These are phyloP conservation scores for Stratiolaelaps scimitus DNA, from an alignment of 1,140 invertebrate species.

Conservation along the genomic window DNA sequence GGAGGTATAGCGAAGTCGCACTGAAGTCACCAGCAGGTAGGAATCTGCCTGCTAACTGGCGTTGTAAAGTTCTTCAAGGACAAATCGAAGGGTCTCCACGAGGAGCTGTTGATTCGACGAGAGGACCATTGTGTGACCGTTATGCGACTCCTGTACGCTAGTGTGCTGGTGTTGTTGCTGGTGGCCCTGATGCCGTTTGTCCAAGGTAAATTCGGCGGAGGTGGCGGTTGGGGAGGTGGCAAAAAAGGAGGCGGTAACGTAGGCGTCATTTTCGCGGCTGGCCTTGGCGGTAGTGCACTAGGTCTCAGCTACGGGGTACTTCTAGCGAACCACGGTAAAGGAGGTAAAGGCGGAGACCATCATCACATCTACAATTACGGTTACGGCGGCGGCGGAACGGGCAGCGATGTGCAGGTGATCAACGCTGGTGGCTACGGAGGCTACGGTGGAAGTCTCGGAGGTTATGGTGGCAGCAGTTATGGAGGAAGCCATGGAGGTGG, in stretches of 20 bases:
- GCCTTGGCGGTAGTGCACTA: slow-evolving; percentile 11
- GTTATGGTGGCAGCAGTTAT: neutral
- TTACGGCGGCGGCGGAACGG: neutral
- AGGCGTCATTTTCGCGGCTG: slow-evolving; percentile 7
- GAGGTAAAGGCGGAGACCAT: slow-evolving; percentile 2
- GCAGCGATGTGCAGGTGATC: slow-evolving; percentile 18
- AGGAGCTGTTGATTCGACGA: too few relatives aligned
- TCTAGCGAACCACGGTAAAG: neutral
- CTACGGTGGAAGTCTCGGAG: slow-evolving; percentile 4
- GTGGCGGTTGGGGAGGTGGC: neutral
- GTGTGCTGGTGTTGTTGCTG: too few relatives aligned
- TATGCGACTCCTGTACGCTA: too few relatives aligned
- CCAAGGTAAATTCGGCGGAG: too few relatives aligned
- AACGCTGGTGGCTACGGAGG: slow-evolving; percentile 5
- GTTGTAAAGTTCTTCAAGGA: too few relatives aligned
- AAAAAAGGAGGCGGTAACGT: slow-evolving; percentile 17
- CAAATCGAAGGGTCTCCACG: too few relatives aligned
- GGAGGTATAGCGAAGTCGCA: too few relatives aligned
- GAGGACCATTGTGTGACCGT: too few relatives aligned
- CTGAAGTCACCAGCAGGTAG: too few relatives aligned
- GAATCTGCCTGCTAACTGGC: too few relatives aligned
- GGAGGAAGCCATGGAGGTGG: too few relatives aligned
- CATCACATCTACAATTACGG: slow-evolving; percentile 28
- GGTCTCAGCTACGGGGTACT: slow-evolving; percentile 24
- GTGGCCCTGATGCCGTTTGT: too few relatives aligned